A percentile compares a stretch with the other conserved stretches of the same genome.
Evolutionary conservation across 1,140 invertebrate genomes (phyloP).

Genomic region (Charaxes varanes): DNA sequence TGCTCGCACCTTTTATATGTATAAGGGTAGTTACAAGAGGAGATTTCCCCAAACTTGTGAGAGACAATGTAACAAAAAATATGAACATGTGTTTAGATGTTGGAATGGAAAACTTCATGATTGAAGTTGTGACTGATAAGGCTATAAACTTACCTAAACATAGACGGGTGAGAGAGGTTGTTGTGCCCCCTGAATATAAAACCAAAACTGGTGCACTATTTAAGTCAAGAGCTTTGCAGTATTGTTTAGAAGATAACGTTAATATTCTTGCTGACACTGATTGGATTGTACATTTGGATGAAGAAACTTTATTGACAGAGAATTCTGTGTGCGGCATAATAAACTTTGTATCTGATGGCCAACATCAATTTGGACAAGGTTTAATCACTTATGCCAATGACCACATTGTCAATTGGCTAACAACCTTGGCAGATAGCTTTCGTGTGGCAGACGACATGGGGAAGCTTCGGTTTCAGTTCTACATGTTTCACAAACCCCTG

Average conservation of each 20-base stretch:
- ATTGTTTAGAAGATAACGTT: constrained; percentile 93
- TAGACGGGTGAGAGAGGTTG: constrained; percentile 85
- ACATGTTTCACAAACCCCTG: constrained; percentile 94
- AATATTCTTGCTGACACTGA: constrained; percentile 92
- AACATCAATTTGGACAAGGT: constrained; percentile 97
- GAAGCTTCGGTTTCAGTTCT: constrained; percentile 94
- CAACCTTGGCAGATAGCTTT: constrained; percentile 96
- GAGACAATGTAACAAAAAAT: constrained; percentile 91
- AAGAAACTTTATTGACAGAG: constrained; percentile 96
- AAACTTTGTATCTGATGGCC: constrained; percentile 96
- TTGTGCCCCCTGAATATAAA: constrained; percentile 89
- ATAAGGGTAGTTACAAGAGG: constrained; percentile 96
- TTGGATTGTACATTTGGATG: constrained; percentile 98
- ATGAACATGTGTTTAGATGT: constrained; percentile 91
- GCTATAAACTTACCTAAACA: constrained; percentile 83
- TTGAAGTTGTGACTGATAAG: constrained; percentile 98
- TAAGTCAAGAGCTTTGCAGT: constrained; percentile 96
- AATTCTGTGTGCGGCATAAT: constrained; percentile 93
- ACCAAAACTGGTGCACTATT: constrained; percentile 94
- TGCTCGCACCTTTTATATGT: constrained; percentile 96
- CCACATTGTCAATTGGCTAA: constrained; percentile 97
- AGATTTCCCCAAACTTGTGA: constrained; percentile 94
- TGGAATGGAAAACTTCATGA: constrained; percentile 96
- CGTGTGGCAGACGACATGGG: constrained; percentile 98
- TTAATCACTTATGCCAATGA: constrained; percentile 98